Evolutionary conservation across 2,888 invertebrate species (phyloP).

Genomic region (Agonopterix heracliana): DNA sequence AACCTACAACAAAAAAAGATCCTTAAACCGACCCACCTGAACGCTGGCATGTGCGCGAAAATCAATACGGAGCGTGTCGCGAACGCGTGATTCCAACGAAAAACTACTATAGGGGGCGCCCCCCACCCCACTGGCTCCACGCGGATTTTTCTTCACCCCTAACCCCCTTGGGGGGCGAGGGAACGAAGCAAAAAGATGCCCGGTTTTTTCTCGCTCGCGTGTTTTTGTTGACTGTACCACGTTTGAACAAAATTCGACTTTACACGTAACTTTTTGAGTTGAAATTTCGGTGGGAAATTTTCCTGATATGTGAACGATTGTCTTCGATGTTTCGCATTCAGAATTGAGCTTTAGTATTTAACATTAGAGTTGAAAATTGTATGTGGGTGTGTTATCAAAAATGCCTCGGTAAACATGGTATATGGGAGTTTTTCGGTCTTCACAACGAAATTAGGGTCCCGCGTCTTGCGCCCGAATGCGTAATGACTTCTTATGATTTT

Average conservation of each 20-base stretch:
- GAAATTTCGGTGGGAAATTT: constrained; percentile 16
- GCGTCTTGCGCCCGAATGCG: constrained; percentile 53
- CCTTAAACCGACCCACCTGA: constrained; percentile 42
- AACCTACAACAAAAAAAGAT: too few relatives aligned
- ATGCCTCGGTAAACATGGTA: constrained; percentile 55
- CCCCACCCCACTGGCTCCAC: constrained; percentile 29
- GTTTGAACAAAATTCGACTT: constrained; percentile 15
- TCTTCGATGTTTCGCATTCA: constrained; percentile 24
- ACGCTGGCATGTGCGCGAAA: constrained; percentile 62
- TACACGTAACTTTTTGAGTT: background rate
- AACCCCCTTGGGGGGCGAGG: constrained; percentile 56
- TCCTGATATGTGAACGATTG: constrained; percentile 59
- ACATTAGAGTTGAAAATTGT: constrained; percentile 6
- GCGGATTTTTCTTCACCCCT: constrained; percentile 63
- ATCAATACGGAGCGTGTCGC: constrained; percentile 71
- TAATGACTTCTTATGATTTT: constrained; percentile 74
- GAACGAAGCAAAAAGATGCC: constrained; percentile 68
- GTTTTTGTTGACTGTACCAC: constrained; percentile 59
- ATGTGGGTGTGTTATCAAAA: constrained; percentile 26
- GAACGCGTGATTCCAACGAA: constrained; percentile 72
- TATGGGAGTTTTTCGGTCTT: constrained; percentile 53
- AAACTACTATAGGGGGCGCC: constrained; percentile 60
- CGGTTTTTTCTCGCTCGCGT: constrained; percentile 61
- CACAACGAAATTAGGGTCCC: constrained; percentile 56
- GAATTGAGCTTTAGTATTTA: constrained; percentile 24